A percentile compares a stretch with the other conserved stretches of the same genome.
Evolutionary conservation across 2,797 vertebrate species (phyloP).

Genomic region (Astyanax mexicanus): DNA sequence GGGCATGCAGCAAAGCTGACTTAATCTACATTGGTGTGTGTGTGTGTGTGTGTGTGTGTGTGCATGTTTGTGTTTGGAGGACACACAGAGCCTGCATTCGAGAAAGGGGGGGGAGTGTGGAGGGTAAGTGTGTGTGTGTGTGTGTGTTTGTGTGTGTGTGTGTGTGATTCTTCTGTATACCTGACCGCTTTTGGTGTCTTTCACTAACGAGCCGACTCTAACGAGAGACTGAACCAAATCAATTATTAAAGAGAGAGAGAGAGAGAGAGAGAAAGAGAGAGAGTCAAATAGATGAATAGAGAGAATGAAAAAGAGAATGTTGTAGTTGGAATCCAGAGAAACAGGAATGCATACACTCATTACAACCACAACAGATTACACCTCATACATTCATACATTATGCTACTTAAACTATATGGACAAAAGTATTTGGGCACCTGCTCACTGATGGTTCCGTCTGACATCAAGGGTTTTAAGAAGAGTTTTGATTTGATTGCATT

Average conservation of each 20-base stretch:
- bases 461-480: too few relatives aligned
- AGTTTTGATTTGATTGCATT: too few relatives aligned
- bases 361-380: constrained; percentile 18
- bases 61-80: constrained; percentile 45
- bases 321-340: background rate
- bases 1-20: constrained; percentile 63
- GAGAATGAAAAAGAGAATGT: constrained; percentile 14
- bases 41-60: constrained; percentile 45
- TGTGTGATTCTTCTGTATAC: constrained; percentile 62
- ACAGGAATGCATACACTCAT: constrained; percentile 11
- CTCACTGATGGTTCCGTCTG: too few relatives aligned
- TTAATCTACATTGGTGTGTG: constrained; percentile 43
- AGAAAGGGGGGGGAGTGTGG: constrained; percentile 43
- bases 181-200: constrained; percentile 77
- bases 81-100: constrained; percentile 53
- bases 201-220: constrained; percentile 78
- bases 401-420: too few relatives aligned
- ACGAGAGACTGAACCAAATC: constrained; percentile 79
- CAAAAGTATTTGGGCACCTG: too few relatives aligned
- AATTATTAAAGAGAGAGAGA: constrained; percentile 77
- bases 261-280: background rate
- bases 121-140: constrained; percentile 66
- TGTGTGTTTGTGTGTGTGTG: constrained; percentile 54
- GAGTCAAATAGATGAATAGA: constrained; percentile 53
- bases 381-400: background rate